phyloP scores from a whole-genome alignment of 2,888 invertebrate genomes.

The Pseudanteris insignis region DNA sequence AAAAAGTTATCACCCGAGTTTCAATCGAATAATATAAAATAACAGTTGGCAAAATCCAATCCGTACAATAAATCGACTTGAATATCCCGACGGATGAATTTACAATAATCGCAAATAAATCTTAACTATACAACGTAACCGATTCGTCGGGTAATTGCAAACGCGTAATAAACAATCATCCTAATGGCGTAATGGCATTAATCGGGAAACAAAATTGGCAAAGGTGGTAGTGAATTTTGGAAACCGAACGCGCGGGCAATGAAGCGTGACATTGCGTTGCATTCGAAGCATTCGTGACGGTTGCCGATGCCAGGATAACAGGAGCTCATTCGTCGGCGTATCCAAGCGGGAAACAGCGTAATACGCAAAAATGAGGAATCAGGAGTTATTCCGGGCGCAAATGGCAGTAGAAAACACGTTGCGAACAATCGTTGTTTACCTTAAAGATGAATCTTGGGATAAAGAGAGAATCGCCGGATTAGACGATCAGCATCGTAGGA shows the following conservation, averaged over 20 bases:
- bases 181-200: too few species aligned
- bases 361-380: slow-evolving; percentile 14
- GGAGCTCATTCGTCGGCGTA: slow-evolving; percentile 6
- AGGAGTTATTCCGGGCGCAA: slow-evolving; percentile 18
- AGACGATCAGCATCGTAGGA: slow-evolving; percentile 36
- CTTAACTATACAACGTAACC: too few species aligned
- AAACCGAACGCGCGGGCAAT: not conserved
- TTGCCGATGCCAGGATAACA: slow-evolving; percentile 31
- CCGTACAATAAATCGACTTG: too few species aligned
- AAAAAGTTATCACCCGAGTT: too few species aligned
- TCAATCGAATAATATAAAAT: too few species aligned
- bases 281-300: slow-evolving; percentile 27
- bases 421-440: slow-evolving; percentile 30
- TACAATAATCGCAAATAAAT: too few species aligned
- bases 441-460: slow-evolving; percentile 44
- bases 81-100: too few species aligned
- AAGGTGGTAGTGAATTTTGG: too few species aligned
- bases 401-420: slow-evolving; percentile 13
- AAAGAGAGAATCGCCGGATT: slow-evolving; percentile 42
- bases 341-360: slow-evolving; percentile 4
- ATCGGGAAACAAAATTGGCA: too few species aligned
- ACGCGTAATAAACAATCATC: too few species aligned
- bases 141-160: too few species aligned
- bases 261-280: slow-evolving; percentile 21
- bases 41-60: too few species aligned